Conservation (phyloP, 2,797 vertebrate species). For the Acrocephalus scirpaceus region DNA sequence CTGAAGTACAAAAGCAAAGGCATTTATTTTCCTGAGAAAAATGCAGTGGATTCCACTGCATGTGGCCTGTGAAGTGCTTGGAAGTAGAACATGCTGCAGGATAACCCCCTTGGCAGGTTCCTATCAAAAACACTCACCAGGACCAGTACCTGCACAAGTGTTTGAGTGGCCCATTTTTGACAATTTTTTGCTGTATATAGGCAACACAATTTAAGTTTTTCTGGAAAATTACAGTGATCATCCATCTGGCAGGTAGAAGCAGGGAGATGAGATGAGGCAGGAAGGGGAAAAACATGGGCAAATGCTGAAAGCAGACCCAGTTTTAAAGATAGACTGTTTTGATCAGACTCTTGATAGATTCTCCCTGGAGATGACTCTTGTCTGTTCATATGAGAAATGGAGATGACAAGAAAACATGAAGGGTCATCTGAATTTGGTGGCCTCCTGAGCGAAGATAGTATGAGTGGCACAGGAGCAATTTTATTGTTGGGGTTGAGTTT, state of each 20-base stretch:
- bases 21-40: background rate
- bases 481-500: fast-evolving
- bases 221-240: background rate
- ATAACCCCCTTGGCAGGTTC: background rate
- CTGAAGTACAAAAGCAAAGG: background rate
- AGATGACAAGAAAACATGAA: background rate
- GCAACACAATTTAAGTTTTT: background rate
- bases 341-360: background rate
- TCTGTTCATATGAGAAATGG: background rate
- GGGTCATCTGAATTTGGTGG: background rate
- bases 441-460: background rate
- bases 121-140: background rate
- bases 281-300: background rate
- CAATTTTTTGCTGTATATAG: background rate
- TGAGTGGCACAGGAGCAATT: background rate
- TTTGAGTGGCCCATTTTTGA: background rate
- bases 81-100: fast-evolving
- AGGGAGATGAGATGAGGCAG: background rate
- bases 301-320: background rate
- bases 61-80: background rate
- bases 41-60: background rate
- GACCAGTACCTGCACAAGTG: background rate
- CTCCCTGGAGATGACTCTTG: background rate
- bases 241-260: background rate
- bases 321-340: background rate